Conservation (phyloP, 2,113 vertebrate species). For the Numida meleagris region DNA sequence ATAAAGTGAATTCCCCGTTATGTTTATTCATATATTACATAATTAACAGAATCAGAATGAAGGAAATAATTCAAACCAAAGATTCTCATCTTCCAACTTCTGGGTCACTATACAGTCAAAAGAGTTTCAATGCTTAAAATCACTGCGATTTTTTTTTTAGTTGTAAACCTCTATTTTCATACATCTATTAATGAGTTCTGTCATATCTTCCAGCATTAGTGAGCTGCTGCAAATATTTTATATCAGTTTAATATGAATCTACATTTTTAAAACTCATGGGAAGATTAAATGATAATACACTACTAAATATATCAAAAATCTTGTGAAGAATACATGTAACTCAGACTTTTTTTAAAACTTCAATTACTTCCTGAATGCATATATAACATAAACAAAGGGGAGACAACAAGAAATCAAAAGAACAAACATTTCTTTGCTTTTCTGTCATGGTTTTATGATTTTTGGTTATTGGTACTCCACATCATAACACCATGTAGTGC, state of each 20-base stretch:
- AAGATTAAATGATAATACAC: neutral
- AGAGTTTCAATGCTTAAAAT: neutral
- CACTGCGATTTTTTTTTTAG: neutral
- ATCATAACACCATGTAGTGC: too few species aligned
- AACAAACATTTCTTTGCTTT: neutral
- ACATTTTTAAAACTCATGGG: neutral
- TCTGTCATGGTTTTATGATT: too few species aligned
- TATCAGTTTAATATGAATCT: neutral
- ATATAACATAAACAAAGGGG: neutral
- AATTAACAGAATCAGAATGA: neutral
- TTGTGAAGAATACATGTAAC: neutral
- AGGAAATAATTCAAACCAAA: neutral
- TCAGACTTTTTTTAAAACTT: neutral
- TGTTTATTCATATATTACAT: neutral
- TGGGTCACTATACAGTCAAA: neutral
- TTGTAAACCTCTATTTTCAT: neutral
- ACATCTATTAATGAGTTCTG: neutral
- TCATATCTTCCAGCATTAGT: neutral
- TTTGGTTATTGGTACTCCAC: too few species aligned
- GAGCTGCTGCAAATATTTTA: neutral
- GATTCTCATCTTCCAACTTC: neutral
- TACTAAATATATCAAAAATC: neutral
- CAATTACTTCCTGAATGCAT: neutral
- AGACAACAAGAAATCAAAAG: neutral
- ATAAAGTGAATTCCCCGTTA: neutral